Conservation (phyloP, 2,888 invertebrate species). For the Perdita meconis region DNA sequence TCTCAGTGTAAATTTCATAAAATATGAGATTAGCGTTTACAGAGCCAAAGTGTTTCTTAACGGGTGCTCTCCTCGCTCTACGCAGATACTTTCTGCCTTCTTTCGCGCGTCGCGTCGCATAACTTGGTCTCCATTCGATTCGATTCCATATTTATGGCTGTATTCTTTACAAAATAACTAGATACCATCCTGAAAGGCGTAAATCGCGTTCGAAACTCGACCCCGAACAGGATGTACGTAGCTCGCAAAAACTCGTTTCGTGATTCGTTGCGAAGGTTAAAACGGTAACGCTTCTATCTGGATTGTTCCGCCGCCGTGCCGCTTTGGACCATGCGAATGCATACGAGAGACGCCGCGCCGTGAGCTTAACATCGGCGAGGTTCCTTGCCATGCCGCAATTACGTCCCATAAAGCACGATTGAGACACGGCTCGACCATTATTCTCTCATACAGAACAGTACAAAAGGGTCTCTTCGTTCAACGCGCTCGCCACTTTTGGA, state of each 20-base stretch:
- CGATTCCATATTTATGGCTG: no score
- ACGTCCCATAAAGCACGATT: slow-evolving; percentile 81
- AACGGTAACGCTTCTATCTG: slow-evolving; percentile 73
- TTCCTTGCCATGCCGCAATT: slow-evolving; percentile 77
- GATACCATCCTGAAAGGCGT: no score
- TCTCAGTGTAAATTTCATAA: no score
- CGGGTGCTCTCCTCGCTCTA: no score
- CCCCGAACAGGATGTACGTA: no score
- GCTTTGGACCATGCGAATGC: slow-evolving; percentile 24
- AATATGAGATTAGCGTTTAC: no score
- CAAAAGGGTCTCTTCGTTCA: slow-evolving; percentile 71
- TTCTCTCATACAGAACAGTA: slow-evolving; percentile 77
- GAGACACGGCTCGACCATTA: slow-evolving; percentile 81
- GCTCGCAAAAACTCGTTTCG: slow-evolving; percentile 68
- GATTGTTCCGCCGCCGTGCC: slow-evolving; percentile 26
- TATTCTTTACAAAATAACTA: no score
- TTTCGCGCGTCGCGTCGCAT: no score
- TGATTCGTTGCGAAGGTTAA: slow-evolving; percentile 75
- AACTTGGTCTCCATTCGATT: no score
- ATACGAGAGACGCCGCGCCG: slow-evolving; percentile 50
- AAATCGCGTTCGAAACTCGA: no score
- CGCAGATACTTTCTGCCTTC: no score
- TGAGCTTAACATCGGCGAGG: slow-evolving; percentile 76
- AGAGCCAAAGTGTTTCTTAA: no score
- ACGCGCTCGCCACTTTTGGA: slow-evolving; percentile 46